Conservation (phyloP, 2,888 invertebrate species). For the Noctua comes region DNA sequence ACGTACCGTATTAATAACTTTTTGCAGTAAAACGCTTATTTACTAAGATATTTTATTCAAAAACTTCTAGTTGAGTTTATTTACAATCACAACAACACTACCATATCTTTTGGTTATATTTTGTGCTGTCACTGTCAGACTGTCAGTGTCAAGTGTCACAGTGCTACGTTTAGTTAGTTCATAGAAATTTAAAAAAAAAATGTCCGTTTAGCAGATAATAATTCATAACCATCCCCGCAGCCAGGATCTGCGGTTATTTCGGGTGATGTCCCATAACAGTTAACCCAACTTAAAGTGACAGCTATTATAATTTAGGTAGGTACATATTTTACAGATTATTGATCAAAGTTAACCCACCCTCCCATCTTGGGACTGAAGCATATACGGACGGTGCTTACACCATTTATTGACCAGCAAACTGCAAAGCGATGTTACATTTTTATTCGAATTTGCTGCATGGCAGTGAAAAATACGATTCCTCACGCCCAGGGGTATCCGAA, state of each 20-base stretch:
- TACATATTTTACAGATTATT: neutral
- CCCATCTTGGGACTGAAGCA: too few relatives aligned
- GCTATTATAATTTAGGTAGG: too few relatives aligned
- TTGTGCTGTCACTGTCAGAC: too few relatives aligned
- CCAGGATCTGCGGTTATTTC: neutral
- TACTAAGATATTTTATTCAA: neutral
- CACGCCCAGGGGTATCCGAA: too few relatives aligned
- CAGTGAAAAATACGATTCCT: too few relatives aligned
- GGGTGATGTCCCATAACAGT: neutral
- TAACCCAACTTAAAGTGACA: neutral
- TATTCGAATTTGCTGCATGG: too few relatives aligned
- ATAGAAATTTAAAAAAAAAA: neutral
- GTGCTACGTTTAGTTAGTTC: neutral
- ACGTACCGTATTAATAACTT: slow-evolving; percentile 16
- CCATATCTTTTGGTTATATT: slow-evolving; percentile 18
- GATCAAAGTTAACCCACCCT: neutral
- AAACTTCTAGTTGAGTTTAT: neutral
- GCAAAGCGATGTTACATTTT: too few relatives aligned
- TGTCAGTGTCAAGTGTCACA: slow-evolving; percentile 11
- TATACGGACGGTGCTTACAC: too few relatives aligned
- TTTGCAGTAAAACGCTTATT: neutral
- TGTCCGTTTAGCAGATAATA: neutral
- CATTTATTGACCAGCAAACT: too few relatives aligned
- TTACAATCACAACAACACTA: slow-evolving; percentile 14
- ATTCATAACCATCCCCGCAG: neutral